A percentile compares a stretch with the other conserved stretches of the same genome.
Evolutionary conservation across 2,888 invertebrate species (phyloP).

Genomic region (Creontiades dilutus): DNA sequence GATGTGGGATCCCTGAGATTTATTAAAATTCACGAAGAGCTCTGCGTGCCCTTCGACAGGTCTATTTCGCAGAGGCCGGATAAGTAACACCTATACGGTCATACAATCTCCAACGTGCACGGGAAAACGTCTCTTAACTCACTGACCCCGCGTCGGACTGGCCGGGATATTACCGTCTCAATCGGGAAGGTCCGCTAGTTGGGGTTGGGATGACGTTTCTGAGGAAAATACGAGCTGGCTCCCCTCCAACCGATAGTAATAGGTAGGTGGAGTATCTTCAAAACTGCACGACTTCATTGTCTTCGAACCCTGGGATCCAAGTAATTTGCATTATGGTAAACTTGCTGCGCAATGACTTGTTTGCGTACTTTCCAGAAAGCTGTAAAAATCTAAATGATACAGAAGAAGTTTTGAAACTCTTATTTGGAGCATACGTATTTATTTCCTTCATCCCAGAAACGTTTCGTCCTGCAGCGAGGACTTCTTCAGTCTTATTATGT

Average conservation of each 20-base stretch:
- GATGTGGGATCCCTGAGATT: neutral
- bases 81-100: conserved; percentile 36
- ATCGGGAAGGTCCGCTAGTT: neutral
- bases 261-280: neutral
- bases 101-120: conserved; percentile 22
- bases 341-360: too few species aligned
- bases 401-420: too few species aligned
- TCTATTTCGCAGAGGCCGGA: conserved; percentile 19
- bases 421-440: too few species aligned
- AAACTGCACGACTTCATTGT: neutral
- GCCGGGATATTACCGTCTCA: conserved; percentile 36
- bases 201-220: neutral
- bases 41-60: conserved; percentile 10
- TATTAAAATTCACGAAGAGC: neutral
- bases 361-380: too few species aligned
- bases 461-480: too few species aligned
- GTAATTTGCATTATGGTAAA: neutral
- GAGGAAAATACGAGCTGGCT: conserved; percentile 36
- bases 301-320: neutral
- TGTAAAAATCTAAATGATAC: too few species aligned
- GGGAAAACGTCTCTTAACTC: conserved; percentile 28
- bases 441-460: too few species aligned
- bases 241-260: conserved; percentile 17
- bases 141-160: conserved; percentile 1
- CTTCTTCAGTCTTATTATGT: too few species aligned